Evolutionary conservation across 1,140 invertebrate species (phyloP), one percentile per base, ranked within the genome.

Genomic region (Camponotus pennsylvanicus): DNA sequence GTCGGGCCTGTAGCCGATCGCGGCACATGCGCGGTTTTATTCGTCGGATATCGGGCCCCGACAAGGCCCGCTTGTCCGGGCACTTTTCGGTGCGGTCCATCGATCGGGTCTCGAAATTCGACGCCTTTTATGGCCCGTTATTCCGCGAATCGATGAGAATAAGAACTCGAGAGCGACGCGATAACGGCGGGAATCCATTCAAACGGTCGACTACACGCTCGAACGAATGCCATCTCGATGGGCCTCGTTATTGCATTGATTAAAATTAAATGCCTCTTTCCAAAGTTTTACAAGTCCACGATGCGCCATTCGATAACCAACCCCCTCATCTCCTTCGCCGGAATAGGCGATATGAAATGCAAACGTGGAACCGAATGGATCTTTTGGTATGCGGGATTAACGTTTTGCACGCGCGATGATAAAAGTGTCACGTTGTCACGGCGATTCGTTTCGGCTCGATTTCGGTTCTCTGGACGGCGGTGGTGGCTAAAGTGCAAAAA

Each of bases 121-220:
- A 86, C 80, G 89, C 87, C 87, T 91, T 92, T 92, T 92, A 92
- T 77, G 84, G 87, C 89, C 88, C 78, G 85, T 92, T 91, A 92
- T 91, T 90, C 91, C 78, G 79, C 82, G 91, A 91, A 91, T 86
- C 85, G 85, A 91, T 87, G 90, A 88, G 90, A 89, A 91, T 86
- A 73, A 86, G 66, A 59, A 21, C 13, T n/a, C 32, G 63, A 63
- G 55, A 86, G 49, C 52, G 69, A 45, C 40, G n/a, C 79, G 79
- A 75, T 80, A 83, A 34, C 66, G 42, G 42, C 32, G 49, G 6
- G 85, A 49, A 63, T 83, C 49, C 67, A 64, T 52, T 87, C 75
- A 52, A n/a, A 85, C 27, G 83, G 34, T 37, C 69, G 66, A 87
- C 66, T 34, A 77, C 37, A 49, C 45, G 55, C 21, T 70, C 3